Conservation (phyloP, 2,888 invertebrate genomes). For the Spisula subtruncata region DNA sequence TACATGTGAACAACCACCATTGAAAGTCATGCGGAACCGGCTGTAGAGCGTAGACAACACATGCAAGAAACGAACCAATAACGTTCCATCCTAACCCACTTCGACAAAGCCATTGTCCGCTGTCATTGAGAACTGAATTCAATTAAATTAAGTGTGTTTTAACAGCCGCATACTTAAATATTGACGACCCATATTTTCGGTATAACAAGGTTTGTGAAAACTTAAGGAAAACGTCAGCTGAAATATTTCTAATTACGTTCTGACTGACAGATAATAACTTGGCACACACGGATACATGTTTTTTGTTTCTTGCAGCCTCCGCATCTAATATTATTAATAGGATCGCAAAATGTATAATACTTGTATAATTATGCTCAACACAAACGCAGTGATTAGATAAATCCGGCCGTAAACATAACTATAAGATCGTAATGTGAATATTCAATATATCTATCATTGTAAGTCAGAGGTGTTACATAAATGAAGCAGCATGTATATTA, state of each 20-base stretch:
- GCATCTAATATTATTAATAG: background rate
- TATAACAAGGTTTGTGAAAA: background rate
- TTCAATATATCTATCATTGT: no score
- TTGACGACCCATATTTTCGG: background rate
- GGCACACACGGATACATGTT: background rate
- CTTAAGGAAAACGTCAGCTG: background rate
- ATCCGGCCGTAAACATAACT: background rate
- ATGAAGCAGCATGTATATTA: no score
- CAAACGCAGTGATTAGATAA: background rate
- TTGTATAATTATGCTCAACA: background rate
- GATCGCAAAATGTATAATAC: background rate
- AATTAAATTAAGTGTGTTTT: background rate
- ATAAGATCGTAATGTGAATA: no score
- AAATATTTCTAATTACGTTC: conserved; percentile 11
- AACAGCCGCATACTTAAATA: background rate
- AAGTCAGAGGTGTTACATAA: no score
- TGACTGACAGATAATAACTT: conserved; percentile 23
- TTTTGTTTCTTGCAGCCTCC: conserved; percentile 15
- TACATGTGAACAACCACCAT: no score
- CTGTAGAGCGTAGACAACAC: no score
- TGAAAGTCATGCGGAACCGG: no score
- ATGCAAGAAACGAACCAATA: no score
- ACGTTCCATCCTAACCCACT: no score
- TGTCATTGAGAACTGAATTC: background rate
- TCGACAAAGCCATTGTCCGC: background rate